Evolutionary conservation across 2,888 invertebrate genomes (phyloP).

Genomic region (Ferrisia virgata): DNA sequence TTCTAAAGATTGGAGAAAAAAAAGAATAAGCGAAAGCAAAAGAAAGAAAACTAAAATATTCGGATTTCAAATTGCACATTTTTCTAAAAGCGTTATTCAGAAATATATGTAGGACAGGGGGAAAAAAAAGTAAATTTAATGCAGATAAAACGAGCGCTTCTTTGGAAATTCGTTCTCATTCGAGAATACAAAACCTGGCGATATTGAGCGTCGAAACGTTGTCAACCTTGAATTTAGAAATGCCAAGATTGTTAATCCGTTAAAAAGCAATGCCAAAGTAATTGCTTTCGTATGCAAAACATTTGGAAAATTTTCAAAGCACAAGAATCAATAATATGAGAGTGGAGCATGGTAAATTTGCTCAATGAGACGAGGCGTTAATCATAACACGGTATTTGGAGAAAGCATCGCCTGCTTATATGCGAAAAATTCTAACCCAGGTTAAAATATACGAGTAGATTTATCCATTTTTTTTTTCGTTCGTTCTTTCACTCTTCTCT

Average conservation of each 20-base stretch:
- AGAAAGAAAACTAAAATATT: too few species aligned
- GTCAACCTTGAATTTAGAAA: constrained; percentile 25
- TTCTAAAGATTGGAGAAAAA: neutral
- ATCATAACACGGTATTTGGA: constrained; percentile 1
- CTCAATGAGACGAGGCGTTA: constrained; percentile 5
- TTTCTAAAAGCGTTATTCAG: neutral
- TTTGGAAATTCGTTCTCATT: neutral
- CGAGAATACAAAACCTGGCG: neutral
- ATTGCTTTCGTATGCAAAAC: constrained; percentile 9
- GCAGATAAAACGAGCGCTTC: neutral
- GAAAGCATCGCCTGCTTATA: neutral
- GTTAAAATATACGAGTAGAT: neutral
- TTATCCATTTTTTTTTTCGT: neutral
- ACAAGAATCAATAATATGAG: constrained; percentile 13
- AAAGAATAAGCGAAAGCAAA: neutral
- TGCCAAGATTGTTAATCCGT: constrained; percentile 20
- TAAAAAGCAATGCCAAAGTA: constrained; percentile 22
- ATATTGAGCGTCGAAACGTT: constrained; percentile 1
- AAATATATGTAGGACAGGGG: neutral
- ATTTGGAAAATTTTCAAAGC: constrained; percentile 28
- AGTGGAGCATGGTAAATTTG: neutral
- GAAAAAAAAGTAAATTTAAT: neutral
- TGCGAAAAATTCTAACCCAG: neutral
- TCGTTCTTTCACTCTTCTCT: neutral
- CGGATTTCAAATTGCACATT: neutral